Evolutionary conservation across 1,140 invertebrate genomes (phyloP).

Genomic region (Medauroidea extradentata): DNA sequence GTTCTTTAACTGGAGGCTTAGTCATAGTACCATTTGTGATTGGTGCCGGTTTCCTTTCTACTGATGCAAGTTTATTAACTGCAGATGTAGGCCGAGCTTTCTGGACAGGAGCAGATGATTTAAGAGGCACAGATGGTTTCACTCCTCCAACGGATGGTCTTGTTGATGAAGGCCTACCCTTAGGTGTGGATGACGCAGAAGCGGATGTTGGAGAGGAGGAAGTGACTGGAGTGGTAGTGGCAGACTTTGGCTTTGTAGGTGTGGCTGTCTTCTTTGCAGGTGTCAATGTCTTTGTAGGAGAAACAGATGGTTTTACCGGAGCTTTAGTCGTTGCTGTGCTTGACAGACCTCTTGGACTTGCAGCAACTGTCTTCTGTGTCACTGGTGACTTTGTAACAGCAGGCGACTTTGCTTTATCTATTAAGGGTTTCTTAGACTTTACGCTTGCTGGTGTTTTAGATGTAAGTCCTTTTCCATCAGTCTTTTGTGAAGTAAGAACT

Average conservation of each 20-base stretch:
- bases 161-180: no score
- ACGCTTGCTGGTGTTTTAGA: conserved; percentile 11
- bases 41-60: conserved; percentile 8
- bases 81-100: no score
- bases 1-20: conserved; percentile 12
- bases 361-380: conserved; percentile 23
- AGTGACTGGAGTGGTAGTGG: neutral
- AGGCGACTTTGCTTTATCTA: conserved; percentile 31
- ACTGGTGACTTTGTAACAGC: conserved; percentile 1
- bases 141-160: no score
- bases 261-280: neutral
- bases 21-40: conserved; percentile 26
- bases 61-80: neutral
- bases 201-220: no score
- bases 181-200: no score
- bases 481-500: conserved; percentile 24
- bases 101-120: no score
- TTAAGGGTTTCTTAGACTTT: conserved; percentile 19
- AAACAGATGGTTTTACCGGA: conserved; percentile 31
- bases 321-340: conserved; percentile 23
- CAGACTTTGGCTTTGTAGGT: neutral
- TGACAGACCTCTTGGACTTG: conserved; percentile 8
- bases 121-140: no score
- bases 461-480: conserved; percentile 20
- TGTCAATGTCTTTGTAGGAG: neutral